A percentile compares a stretch with the other conserved stretches of the same genome.
Evolutionary conservation across 2,888 invertebrate genomes (phyloP).

Genomic region (Caenorhabditis angaria): DNA sequence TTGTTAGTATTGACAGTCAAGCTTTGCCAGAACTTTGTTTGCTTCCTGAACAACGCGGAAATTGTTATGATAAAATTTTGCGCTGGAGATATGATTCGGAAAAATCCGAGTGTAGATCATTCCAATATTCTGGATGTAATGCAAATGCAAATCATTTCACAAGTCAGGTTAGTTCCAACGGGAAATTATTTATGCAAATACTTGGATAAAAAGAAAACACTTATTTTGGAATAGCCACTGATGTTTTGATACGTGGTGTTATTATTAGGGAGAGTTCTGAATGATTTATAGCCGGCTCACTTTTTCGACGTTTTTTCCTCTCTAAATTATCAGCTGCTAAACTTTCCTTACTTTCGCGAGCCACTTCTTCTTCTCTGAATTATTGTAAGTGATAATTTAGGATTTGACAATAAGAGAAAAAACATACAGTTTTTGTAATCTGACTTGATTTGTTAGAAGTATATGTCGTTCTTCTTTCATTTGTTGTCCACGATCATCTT

Average conservation of each 20-base stretch:
- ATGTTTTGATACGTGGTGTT: background rate
- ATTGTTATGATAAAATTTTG: conserved; percentile 64
- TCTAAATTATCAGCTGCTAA: conserved; percentile 10
- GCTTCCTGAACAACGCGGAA: conserved; percentile 64
- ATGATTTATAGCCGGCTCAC: conserved; percentile 27
- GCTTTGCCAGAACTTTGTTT: conserved; percentile 64
- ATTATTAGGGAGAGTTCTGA: background rate
- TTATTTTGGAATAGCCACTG: background rate
- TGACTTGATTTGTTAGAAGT: conserved; percentile 30
- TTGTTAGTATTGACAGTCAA: conserved; percentile 18
- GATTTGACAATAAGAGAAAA: background rate
- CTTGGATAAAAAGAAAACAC: background rate
- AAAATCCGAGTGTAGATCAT: conserved; percentile 80
- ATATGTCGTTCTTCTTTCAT: conserved; percentile 26
- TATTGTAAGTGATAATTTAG: background rate
- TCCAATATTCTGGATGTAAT: conserved; percentile 87
- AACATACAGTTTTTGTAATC: conserved; percentile 36
- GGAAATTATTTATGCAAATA: conserved; percentile 59
- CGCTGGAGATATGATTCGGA: conserved; percentile 77
- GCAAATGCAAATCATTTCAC: conserved; percentile 87
- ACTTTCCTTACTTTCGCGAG: conserved; percentile 22
- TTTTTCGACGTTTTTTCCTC: conserved; percentile 21
- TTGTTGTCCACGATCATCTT: conserved; percentile 6
- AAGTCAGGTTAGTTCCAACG: conserved; percentile 75
- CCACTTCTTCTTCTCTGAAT: conserved; percentile 33